These are phyloP conservation scores for Lepus timidus DNA, from an alignment of 2,113 vertebrate species.

Conservation along the genomic window DNA sequence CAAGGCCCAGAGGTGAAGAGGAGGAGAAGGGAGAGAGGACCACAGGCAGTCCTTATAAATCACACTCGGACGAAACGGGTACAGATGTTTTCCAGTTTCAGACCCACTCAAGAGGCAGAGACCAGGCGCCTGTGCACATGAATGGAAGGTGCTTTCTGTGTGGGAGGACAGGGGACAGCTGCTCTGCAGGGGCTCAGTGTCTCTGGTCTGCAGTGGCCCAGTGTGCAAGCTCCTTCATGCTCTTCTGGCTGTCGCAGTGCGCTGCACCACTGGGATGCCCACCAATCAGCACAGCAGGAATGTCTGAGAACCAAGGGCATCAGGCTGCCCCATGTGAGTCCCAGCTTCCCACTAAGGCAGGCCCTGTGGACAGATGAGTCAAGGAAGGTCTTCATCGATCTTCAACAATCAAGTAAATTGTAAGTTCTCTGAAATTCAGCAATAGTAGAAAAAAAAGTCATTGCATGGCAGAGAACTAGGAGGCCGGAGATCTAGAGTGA, in stretches of 20 bases:
- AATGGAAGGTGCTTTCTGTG: constrained; percentile 54
- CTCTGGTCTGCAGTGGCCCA: background rate
- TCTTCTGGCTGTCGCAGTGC: background rate
- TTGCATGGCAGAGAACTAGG: background rate
- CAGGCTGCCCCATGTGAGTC: background rate
- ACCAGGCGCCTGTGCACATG: background rate
- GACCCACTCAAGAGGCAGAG: constrained; percentile 68
- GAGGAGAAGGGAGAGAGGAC: constrained; percentile 62
- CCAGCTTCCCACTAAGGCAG: background rate
- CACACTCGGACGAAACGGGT: constrained; percentile 70
- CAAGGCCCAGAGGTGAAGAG: constrained; percentile 74
- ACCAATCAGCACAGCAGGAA: background rate
- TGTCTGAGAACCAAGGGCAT: background rate
- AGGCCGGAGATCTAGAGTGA: background rate
- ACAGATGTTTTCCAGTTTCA: constrained; percentile 79
- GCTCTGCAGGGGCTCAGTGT: no score
- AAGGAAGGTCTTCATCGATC: background rate
- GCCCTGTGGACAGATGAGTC: background rate
- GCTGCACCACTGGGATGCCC: background rate
- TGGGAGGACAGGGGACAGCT: background rate
- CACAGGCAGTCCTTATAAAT: constrained; percentile 77
- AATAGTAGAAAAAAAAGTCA: background rate
- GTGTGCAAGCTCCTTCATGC: background rate
- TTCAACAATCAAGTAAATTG: background rate
- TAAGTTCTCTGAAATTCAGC: constrained; percentile 7